Evolutionary conservation across 2,797 vertebrate species (phyloP).

Genomic region (Poecilia gillii): DNA sequence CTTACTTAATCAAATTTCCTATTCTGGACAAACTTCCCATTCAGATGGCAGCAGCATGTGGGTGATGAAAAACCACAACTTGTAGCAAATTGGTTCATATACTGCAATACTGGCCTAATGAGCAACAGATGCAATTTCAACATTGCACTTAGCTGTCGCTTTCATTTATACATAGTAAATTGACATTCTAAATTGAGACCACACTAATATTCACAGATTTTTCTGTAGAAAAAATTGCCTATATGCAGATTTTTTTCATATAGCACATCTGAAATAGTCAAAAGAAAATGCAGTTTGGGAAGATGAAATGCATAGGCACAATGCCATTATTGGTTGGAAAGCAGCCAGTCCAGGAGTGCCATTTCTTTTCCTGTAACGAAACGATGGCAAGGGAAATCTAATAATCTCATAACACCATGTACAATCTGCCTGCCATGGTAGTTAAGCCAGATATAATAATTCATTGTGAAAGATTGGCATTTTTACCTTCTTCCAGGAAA

Average conservation of each 20-base stretch:
- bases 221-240: not conserved
- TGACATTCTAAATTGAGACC: not conserved
- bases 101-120: not conserved
- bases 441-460: not conserved
- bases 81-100: not conserved
- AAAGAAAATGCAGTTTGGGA: not conserved
- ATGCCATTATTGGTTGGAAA: not conserved
- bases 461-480: not conserved
- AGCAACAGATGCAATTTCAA: not conserved
- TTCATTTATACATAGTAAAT: not conserved
- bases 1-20: not conserved
- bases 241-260: not conserved
- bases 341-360: not conserved
- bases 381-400: not conserved
- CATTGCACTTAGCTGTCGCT: not conserved
- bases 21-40: not conserved
- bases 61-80: not conserved
- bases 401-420: not conserved
- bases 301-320: not conserved
- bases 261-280: not conserved
- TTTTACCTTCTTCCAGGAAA: not conserved
- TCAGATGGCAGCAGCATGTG: not conserved
- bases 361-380: not conserved
- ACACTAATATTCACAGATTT: not conserved
- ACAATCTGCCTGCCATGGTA: not conserved